phyloP scores from a whole-genome alignment of 2,113 vertebrate species.

The Corythornis cristatus region DNA sequence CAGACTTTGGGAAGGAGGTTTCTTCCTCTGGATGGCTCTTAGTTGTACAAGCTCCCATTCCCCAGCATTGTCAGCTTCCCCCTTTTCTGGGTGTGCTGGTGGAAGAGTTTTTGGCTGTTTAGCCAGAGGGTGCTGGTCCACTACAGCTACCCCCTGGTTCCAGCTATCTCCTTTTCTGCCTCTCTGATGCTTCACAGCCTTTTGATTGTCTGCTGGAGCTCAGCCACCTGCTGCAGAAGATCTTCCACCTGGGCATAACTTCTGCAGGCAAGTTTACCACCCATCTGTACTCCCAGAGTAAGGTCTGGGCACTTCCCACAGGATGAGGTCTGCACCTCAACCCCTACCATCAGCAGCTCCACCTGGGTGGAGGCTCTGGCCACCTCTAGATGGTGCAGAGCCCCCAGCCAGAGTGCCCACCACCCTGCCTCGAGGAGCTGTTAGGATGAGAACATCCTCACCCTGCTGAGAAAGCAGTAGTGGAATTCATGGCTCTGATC shows the following conservation, averaged over 20 bases:
- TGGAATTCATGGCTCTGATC: neutral
- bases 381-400: neutral
- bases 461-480: no score
- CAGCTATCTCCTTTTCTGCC: neutral
- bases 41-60: no score
- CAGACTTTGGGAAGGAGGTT: no score
- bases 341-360: neutral
- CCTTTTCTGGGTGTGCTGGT: no score
- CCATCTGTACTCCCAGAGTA: neutral
- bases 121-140: no score
- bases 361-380: neutral
- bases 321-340: neutral
- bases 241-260: neutral
- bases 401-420: neutral
- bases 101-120: neutral
- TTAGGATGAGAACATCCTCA: no score
- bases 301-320: neutral
- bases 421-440: no score
- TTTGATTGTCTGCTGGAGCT: neutral
- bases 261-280: neutral
- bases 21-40: no score
- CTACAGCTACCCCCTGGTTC: neutral
- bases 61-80: no score
- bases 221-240: neutral
- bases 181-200: neutral